phyloP scores from a whole-genome alignment of 2,797 vertebrate species.

The Poecilia velifera region DNA sequence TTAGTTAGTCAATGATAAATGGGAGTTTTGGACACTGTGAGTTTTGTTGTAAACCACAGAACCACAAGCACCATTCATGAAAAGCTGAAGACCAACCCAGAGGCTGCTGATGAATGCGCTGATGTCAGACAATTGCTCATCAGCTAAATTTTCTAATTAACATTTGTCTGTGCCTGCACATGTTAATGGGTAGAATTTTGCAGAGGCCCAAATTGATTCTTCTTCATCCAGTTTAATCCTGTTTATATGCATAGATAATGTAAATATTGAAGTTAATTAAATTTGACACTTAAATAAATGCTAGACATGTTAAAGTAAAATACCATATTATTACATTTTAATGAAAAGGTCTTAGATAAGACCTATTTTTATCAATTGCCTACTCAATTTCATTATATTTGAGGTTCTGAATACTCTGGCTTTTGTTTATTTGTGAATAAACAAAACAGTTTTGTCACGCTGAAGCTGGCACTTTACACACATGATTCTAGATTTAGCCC shows the following conservation, averaged over 20 bases:
- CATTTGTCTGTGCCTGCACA: background rate
- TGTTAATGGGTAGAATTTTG: background rate
- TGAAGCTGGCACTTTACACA: background rate
- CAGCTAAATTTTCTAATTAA: background rate
- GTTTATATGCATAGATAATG: background rate
- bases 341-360: background rate
- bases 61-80: background rate
- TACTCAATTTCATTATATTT: background rate
- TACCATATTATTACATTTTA: background rate
- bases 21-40: background rate
- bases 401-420: background rate
- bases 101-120: background rate
- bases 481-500: background rate
- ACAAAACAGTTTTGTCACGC: background rate
- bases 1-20: background rate
- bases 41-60: background rate
- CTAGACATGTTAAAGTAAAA: background rate
- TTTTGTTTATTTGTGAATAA: background rate
- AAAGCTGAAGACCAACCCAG: background rate
- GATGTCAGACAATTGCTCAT: background rate
- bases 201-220: background rate
- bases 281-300: background rate
- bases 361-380: background rate
- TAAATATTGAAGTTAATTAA: background rate
- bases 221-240: background rate